Conservation (phyloP, 2,888 invertebrate species). For the Acleris sparsana region DNA sequence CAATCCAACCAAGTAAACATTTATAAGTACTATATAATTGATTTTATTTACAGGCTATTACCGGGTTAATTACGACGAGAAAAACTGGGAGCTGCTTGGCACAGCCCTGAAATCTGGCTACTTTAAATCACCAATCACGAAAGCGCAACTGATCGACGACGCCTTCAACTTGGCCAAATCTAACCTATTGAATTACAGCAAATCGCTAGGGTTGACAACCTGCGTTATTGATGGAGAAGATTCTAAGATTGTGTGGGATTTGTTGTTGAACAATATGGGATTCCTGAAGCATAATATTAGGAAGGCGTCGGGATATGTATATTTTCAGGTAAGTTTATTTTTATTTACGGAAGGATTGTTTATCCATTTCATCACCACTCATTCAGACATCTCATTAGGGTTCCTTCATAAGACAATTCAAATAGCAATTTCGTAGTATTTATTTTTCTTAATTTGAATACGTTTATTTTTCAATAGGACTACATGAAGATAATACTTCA, state of each 20-base stretch:
- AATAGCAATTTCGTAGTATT: too few species aligned
- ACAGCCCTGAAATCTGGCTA: conserved; percentile 76
- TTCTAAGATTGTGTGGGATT: conserved; percentile 87
- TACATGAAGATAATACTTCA: conserved; percentile 70
- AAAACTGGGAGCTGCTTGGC: conserved; percentile 82
- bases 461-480: conserved; percentile 53
- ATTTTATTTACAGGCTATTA: conserved; percentile 77
- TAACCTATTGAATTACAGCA: conserved; percentile 81
- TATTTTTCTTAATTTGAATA: neutral
- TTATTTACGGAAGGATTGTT: too few species aligned
- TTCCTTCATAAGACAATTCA: too few species aligned
- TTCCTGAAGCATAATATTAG: conserved; percentile 76
- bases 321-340: conserved; percentile 21
- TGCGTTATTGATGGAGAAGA: conserved; percentile 84
- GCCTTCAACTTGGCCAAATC: conserved; percentile 86
- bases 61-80: conserved; percentile 84
- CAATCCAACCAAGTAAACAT: too few species aligned
- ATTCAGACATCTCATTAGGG: too few species aligned
- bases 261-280: conserved; percentile 82
- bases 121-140: conserved; percentile 83
- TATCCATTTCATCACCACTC: too few species aligned
- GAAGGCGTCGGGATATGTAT: conserved; percentile 57
- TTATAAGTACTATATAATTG: too few species aligned
- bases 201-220: conserved; percentile 85
- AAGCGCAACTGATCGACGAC: conserved; percentile 90